Evolutionary conservation across 2,797 vertebrate genomes (phyloP), one percentile per base, ranked within the genome.

Genomic region (Perodicticus potto): DNA sequence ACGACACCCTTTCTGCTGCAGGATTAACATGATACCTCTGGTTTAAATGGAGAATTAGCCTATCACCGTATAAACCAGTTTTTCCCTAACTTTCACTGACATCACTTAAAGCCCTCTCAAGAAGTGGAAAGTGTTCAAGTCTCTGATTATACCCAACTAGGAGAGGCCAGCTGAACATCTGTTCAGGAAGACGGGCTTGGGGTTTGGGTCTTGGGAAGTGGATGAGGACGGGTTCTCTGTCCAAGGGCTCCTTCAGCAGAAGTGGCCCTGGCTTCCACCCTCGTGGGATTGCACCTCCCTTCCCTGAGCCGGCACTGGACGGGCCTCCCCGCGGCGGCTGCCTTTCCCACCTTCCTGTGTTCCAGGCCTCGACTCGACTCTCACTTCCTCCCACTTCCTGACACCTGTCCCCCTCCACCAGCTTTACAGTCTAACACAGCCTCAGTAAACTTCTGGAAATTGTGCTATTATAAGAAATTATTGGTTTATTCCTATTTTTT

Each of bases 261-360:
- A 53, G 22, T 4, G 76, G 23, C 32, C 63, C 12, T 72, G 27
- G 9, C 45, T n/a, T 74, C 27, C 37, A 17, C n/a, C 29, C 6
- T 85, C 43, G 27, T 63, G 40, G 22, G 22, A 40, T 1, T 49
- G 37, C 8, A 4, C 53, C 27, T 72, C 14, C 11, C 32, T 10
- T 34, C 5, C 7, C n/a, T 27, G 17, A 55, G 73, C 3, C 23
- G 6, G 40, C 37, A 45, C 5, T 1, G 0, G 37, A 57, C 49
- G 22, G 40, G 0, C 10, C 25, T 43, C 23, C 16, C 22, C 10
- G 5, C 6, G 19, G 53, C 22, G 11, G 67, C 70, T 85, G 49
- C 22, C 43, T 27, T 6, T 45, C 16, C 19, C 1, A 0, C 0
- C 1, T 16, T 45, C 37, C 88, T 67, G 14, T 5, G 4, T 77